Evolutionary conservation across 2,797 vertebrate species (phyloP).

Genomic region (Malacoraja senta): DNA sequence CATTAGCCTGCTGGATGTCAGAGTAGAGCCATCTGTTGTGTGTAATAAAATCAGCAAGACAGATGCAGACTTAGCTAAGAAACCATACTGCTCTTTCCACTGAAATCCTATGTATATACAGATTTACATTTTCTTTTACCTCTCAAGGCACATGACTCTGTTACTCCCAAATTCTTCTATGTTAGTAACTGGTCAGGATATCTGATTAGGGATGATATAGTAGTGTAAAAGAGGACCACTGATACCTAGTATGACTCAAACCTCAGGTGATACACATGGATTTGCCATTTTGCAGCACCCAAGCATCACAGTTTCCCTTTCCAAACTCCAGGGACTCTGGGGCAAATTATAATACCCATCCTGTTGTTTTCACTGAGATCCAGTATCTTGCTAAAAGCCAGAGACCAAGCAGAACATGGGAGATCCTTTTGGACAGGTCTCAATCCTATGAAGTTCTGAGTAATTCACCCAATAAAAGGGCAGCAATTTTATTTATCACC

Average conservation of each 20-base stretch:
- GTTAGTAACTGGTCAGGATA: no score
- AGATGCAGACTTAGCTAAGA: not conserved
- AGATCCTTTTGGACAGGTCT: not conserved
- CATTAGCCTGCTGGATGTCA: conserved; percentile 26
- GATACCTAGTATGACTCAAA: not conserved
- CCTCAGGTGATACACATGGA: not conserved
- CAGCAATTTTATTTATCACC: not conserved
- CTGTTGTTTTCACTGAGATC: not conserved
- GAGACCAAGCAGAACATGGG: not conserved
- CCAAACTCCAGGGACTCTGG: not conserved
- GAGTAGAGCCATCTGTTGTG: conserved; percentile 30
- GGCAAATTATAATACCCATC: not conserved
- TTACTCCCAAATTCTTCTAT: not conserved
- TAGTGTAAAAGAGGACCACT: no score
- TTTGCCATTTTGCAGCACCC: not conserved
- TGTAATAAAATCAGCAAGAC: conserved; percentile 22
- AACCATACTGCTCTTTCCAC: not conserved
- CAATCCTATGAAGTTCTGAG: not conserved
- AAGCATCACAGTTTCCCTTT: not conserved
- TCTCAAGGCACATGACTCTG: not conserved
- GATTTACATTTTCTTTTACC: not conserved
- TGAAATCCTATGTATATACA: not conserved
- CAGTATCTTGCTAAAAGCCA: not conserved
- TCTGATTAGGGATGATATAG: no score
- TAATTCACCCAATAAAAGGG: not conserved